Evolutionary conservation across 2,888 invertebrate species (phyloP).

Genomic region (Scaptomyza reducta): DNA sequence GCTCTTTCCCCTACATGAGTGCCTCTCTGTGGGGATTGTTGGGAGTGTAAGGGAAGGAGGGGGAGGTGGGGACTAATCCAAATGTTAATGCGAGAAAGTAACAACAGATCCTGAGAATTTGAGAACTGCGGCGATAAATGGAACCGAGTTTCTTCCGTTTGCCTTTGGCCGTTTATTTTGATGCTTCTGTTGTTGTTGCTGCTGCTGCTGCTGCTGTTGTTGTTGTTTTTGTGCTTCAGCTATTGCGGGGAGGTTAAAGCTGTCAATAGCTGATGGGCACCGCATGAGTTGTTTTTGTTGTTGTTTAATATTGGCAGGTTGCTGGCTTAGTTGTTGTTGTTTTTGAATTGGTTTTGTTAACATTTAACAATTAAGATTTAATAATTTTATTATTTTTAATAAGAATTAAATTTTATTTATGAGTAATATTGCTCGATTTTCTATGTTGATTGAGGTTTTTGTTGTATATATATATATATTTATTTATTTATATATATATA

Average conservation of each 20-base stretch:
- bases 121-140: constrained; percentile 24
- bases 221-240: constrained; percentile 18
- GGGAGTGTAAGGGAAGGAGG: background rate
- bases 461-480: constrained; percentile 31
- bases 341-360: constrained; percentile 53
- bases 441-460: constrained; percentile 59
- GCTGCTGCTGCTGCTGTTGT: constrained; percentile 19
- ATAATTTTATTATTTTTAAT: constrained; percentile 30
- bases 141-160: constrained; percentile 24
- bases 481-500: background rate
- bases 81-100: constrained; percentile 44
- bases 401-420: constrained; percentile 32
- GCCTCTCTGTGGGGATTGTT: constrained; percentile 9
- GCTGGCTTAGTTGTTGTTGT: constrained; percentile 49
- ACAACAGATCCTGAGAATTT: constrained; percentile 46
- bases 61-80: constrained; percentile 47
- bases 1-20: constrained; percentile 46
- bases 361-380: constrained; percentile 65
- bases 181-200: constrained; percentile 11
- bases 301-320: constrained; percentile 55
- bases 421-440: constrained; percentile 73
- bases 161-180: constrained; percentile 11
- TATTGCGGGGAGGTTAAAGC: constrained; percentile 27
- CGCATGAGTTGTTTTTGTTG: constrained; percentile 62
- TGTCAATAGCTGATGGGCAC: constrained; percentile 44